These are phyloP conservation scores for Crotalus helleri DNA, from an alignment of 2,113 vertebrate species.

Conservation along the genomic window DNA sequence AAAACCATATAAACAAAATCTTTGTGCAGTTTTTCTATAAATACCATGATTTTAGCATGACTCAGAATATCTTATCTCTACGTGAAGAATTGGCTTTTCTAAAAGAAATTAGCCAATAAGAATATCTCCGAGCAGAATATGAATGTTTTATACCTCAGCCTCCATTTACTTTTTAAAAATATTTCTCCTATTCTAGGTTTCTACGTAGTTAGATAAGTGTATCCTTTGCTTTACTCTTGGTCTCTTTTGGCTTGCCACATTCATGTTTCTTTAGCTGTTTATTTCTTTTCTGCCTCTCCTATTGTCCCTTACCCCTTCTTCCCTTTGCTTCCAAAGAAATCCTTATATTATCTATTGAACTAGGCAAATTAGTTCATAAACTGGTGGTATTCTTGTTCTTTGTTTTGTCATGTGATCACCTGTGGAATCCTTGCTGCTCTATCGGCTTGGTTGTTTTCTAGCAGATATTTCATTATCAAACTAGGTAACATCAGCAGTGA, in stretches of 20 bases:
- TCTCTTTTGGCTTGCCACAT: background rate
- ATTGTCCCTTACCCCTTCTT: background rate
- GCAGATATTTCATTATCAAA: background rate
- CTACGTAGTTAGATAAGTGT: background rate
- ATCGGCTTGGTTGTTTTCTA: background rate
- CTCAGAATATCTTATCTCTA: background rate
- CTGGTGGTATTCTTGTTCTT: background rate
- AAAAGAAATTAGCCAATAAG: background rate
- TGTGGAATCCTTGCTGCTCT: background rate
- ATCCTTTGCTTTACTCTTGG: background rate
- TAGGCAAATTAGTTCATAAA: background rate
- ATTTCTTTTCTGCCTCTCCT: background rate
- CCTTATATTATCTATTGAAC: background rate
- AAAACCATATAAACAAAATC: background rate
- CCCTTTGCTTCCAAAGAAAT: background rate
- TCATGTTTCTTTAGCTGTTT: background rate
- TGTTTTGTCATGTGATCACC: background rate
- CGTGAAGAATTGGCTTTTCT: background rate
- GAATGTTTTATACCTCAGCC: no score
- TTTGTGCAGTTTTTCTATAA: background rate
- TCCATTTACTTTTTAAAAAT: background rate
- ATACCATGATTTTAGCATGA: background rate
- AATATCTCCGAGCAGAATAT: background rate
- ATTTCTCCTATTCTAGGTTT: background rate
- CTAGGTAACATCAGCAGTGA: background rate